Base-by-base conservation (phyloP, 1,140 invertebrate species). In the Mizuhopecten yessoensis region DNA sequence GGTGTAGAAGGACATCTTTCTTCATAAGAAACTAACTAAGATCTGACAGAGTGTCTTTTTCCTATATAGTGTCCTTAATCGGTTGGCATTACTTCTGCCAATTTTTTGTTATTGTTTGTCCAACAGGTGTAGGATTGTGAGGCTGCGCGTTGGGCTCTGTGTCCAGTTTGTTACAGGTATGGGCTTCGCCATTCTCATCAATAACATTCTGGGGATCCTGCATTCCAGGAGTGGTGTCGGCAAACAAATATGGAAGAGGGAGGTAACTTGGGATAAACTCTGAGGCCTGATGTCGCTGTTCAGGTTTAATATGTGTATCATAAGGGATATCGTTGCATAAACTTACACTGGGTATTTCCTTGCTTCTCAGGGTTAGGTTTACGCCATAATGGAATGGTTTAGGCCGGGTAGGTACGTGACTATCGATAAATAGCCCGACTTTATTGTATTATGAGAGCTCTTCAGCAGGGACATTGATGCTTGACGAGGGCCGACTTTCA, bases 1-100 rank as follows among this genome's bases (percentile, higher is more conserved):
- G 0, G 11, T 87, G 33, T 13, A 91, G 33, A 11, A 91, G 34
- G 29, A 88, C 33, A 34, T 57, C 57, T 86, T 88, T 39, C 49
- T 88, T 39, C 42, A 34, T 86, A 33, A 89, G 34, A 86, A 88
- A 33, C 20, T 49, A 29, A 13, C 57, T 75, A 29, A 75, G 5
- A n/a, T 34, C n/a, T 34, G 23, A 49, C 42, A 42, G 13, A 34
- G 90, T 34, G 23, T 23, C 34, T 20, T 33, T n/a, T 13, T 23
- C 33, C 23, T 33, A 15, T 0, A 42, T 11, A 29, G 33, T 34
- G 10, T 20, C 17, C 7, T 39, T n/a, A 75, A 3, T 29, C 2
- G 57, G 57, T 5, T n/a, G 0, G 11, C 23, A 75, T 23, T n/a
- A 75, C 57, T 75, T 29, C 1, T 29, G 57, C n/a, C n/a, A n/a